These are phyloP conservation scores for Scatophagus argus DNA, from an alignment of 2,113 vertebrate species.

Conservation along the genomic window DNA sequence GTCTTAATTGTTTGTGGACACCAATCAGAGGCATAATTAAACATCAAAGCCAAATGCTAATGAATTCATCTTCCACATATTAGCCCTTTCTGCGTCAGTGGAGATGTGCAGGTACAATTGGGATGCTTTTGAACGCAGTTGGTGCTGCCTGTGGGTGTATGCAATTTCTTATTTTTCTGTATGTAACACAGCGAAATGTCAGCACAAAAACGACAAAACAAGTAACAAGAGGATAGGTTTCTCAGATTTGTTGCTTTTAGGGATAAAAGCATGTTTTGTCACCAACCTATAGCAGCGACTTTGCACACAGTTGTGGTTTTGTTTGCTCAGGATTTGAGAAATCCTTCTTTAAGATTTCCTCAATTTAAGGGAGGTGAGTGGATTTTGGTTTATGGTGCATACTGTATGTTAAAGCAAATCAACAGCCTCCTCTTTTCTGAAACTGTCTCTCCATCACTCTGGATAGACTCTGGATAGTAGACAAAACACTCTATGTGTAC, in stretches of 20 bases:
- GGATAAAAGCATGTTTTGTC: too few relatives aligned
- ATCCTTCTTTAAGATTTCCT: too few relatives aligned
- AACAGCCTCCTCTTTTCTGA: too few relatives aligned
- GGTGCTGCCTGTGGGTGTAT: background rate
- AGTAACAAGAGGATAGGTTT: background rate
- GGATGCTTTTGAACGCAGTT: slow-evolving; percentile 2
- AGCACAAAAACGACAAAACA: background rate
- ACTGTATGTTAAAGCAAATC: too few relatives aligned
- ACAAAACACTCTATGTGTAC: background rate
- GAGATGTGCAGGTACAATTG: slow-evolving; percentile 6
- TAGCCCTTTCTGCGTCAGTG: background rate
- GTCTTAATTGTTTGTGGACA: slow-evolving; percentile 30
- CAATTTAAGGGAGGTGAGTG: too few relatives aligned
- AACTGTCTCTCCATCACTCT: background rate
- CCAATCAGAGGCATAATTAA: slow-evolving; percentile 44
- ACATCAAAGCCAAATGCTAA: slow-evolving; percentile 44
- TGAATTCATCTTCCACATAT: slow-evolving; percentile 18
- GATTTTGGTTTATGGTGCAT: too few relatives aligned
- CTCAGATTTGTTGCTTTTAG: background rate
- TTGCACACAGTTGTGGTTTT: too few relatives aligned
- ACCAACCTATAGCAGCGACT: too few relatives aligned
- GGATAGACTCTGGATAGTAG: background rate
- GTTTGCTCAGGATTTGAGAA: too few relatives aligned
- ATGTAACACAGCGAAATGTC: background rate
- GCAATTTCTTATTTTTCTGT: background rate